A percentile compares a stretch with the other conserved stretches of the same genome.
Conservation (phyloP, 2,888 invertebrate genomes). For the Malachius bipustulatus region DNA sequence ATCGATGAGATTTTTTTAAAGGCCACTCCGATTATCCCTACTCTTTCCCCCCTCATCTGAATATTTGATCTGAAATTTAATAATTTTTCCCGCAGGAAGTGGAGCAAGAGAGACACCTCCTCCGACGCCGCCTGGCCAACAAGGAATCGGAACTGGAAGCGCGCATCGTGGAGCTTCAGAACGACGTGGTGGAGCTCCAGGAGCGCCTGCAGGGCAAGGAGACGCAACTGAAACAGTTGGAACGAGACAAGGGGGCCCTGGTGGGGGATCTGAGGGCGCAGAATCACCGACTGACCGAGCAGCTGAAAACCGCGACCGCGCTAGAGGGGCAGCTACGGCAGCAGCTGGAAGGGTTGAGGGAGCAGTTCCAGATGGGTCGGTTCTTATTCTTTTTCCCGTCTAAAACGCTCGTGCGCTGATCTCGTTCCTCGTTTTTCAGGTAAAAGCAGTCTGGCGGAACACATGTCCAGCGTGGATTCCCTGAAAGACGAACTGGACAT, state of each 20-base stretch:
- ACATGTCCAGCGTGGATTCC: conserved; percentile 78
- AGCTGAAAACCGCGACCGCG: conserved; percentile 72
- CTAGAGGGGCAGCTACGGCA: conserved; percentile 67
- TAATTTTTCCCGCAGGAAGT: conserved; percentile 53
- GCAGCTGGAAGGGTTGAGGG: conserved; percentile 70
- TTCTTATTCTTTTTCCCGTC: too few relatives aligned
- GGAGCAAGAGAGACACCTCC: conserved; percentile 85
- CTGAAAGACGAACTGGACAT: conserved; percentile 78
- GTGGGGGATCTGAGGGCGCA: conserved; percentile 79
- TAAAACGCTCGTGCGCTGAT: conserved; percentile 49
- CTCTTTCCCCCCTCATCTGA: too few relatives aligned
- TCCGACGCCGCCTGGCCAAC: conserved; percentile 73
- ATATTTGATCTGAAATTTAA: conserved; percentile 3
- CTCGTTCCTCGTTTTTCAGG: background rate
- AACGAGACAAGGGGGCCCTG: conserved; percentile 68
- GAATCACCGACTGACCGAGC: conserved; percentile 67
- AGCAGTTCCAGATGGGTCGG: conserved; percentile 60
- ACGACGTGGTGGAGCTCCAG: conserved; percentile 72
- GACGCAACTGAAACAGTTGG: conserved; percentile 49
- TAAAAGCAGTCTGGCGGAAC: conserved; percentile 51
- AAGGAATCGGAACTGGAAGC: conserved; percentile 83
- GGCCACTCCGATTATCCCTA: too few relatives aligned
- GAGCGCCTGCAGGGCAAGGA: conserved; percentile 59
- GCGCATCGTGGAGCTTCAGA: conserved; percentile 73
- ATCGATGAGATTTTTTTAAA: too few relatives aligned